Percentiles rank a stretch among this genome's conserved stretches.
phyloP scores from a whole-genome alignment of 2,888 invertebrate species.

The Polymixis flavicincta region DNA sequence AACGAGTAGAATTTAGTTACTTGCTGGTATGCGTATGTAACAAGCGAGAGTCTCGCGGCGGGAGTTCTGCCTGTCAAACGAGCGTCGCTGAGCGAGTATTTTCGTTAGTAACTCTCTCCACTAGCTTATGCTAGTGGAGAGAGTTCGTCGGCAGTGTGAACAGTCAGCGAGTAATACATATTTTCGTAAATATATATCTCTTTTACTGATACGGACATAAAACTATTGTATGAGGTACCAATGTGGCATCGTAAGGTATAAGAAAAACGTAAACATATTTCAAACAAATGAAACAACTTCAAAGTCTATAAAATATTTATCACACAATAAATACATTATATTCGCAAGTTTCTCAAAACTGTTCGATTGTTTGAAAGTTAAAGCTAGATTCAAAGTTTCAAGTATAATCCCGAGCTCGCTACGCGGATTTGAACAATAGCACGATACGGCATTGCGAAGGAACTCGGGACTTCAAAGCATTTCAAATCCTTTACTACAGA shows the following conservation, averaged over 20 bases:
- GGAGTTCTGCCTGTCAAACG: too few species aligned
- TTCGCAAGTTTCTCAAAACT: neutral
- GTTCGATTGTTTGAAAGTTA: slow-evolving; percentile 28
- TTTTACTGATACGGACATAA: too few species aligned
- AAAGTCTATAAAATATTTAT: slow-evolving; percentile 3
- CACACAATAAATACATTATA: slow-evolving; percentile 7
- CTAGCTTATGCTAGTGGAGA: rapidly evolving
- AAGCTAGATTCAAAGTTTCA: slow-evolving; percentile 18
- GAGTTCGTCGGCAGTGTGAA: too few species aligned
- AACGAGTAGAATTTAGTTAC: too few species aligned
- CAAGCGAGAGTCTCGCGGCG: too few species aligned
- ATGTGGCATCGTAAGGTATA: neutral
- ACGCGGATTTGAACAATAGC: slow-evolving; percentile 18
- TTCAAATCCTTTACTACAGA: neutral
- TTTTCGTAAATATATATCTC: too few species aligned
- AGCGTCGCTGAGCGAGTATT: too few species aligned
- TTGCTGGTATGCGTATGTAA: too few species aligned
- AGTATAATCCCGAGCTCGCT: slow-evolving; percentile 12
- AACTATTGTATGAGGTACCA: neutral
- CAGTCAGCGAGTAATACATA: too few species aligned
- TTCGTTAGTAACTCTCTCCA: too few species aligned
- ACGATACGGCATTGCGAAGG: slow-evolving; percentile 6
- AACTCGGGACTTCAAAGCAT: neutral
- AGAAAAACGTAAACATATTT: neutral
- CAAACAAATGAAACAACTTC: neutral